Evolutionary conservation across 1,140 invertebrate genomes (phyloP).

Genomic region (Triops cancriformis): DNA sequence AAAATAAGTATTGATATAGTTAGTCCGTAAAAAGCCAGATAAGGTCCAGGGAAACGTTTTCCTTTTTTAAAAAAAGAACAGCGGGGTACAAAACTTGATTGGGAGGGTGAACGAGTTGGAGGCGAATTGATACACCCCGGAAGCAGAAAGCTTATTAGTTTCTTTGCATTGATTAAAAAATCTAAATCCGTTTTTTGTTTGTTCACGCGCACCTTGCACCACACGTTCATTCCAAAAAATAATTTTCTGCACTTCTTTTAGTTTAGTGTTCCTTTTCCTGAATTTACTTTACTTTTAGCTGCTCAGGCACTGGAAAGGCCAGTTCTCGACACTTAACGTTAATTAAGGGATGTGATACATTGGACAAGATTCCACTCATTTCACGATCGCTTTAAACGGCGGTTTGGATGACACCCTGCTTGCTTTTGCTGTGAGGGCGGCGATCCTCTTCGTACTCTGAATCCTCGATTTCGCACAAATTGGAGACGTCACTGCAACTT

Average conservation of each 20-base stretch:
- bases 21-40: not conserved
- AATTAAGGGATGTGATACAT: not conserved
- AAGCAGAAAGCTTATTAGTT: not conserved
- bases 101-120: not conserved
- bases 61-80: no score
- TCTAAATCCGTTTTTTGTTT: not conserved
- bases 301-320: conserved; percentile 8
- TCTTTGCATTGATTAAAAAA: not conserved
- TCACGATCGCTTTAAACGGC: conserved; percentile 20
- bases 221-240: not conserved
- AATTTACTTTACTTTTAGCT: not conserved
- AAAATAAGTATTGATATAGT: not conserved
- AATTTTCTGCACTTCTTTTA: not conserved
- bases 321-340: not conserved
- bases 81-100: no score
- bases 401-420: conserved; percentile 19
- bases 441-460: conserved; percentile 47
- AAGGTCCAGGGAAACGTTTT: not conserved
- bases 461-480: conserved; percentile 87
- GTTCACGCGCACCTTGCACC: not conserved
- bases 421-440: conserved; percentile 9
- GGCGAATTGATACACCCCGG: not conserved
- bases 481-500: conserved; percentile 67
- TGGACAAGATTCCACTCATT: not conserved
- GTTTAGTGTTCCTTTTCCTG: not conserved